phyloP scores from a whole-genome alignment of 2,113 vertebrate species.

The Stigmatopora nigra region DNA sequence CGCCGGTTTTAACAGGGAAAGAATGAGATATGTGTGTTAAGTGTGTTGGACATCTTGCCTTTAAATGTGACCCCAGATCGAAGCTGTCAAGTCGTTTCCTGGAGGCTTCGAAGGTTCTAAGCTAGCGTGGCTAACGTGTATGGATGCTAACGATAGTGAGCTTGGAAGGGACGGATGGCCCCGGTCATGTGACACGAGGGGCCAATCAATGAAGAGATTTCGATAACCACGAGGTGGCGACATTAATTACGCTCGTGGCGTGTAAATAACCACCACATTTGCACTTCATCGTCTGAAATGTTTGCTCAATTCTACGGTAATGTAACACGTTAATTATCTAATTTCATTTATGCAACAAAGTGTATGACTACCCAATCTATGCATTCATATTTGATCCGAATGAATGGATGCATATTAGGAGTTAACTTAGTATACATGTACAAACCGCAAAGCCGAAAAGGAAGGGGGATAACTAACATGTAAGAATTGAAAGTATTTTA shows the following conservation, averaged over 20 bases:
- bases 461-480: no score
- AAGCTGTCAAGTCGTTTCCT: constrained; percentile 34
- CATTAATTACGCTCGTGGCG: not conserved
- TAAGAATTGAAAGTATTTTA: no score
- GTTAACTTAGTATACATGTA: not conserved
- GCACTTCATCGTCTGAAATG: not conserved
- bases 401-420: not conserved
- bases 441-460: no score
- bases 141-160: constrained; percentile 33
- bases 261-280: not conserved
- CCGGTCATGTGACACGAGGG: constrained; percentile 45
- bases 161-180: not conserved
- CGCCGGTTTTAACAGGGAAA: not conserved
- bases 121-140: constrained; percentile 38
- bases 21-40: not conserved
- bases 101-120: constrained; percentile 2
- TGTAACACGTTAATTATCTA: not conserved
- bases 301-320: not conserved
- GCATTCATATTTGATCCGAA: not conserved
- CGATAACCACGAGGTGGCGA: constrained; percentile 24
- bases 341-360: not conserved
- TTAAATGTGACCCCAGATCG: not conserved
- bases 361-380: not conserved
- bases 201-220: not conserved
- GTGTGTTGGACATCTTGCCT: constrained; percentile 21